A percentile compares a stretch with the other conserved stretches of the same genome.
These are phyloP conservation scores for Saimiri boliviensis DNA, from an alignment of 2,113 vertebrate species.

Conservation along the genomic window DNA sequence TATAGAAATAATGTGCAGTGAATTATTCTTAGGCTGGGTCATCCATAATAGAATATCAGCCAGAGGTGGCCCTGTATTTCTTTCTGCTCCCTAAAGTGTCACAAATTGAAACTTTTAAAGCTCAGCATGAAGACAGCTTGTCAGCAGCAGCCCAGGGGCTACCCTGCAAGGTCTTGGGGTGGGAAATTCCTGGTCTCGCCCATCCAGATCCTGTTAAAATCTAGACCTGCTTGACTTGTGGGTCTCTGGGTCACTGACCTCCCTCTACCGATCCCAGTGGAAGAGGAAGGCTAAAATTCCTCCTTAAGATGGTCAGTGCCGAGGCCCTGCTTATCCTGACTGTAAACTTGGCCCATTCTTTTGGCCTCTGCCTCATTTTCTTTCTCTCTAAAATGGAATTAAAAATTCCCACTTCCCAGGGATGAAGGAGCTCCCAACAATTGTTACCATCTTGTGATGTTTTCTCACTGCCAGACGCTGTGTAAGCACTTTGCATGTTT, in stretches of 20 bases:
- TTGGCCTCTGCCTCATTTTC: not conserved
- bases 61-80: conserved; percentile 28
- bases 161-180: accelerated
- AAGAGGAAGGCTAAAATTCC: not conserved
- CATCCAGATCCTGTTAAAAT: not conserved
- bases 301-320: too few species aligned
- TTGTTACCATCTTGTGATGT: accelerated
- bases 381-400: not conserved
- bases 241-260: not conserved
- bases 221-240: too few species aligned
- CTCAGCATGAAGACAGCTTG: not conserved
- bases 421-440: not conserved
- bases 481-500: accelerated
- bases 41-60: conserved; percentile 44
- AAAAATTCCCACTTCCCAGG: not conserved
- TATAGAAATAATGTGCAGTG: conserved; percentile 13
- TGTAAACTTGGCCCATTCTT: accelerated
- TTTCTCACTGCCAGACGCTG: accelerated
- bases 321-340: not conserved
- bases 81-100: conserved; percentile 1
- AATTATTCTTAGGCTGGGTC: not conserved
- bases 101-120: conserved; percentile 41
- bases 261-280: accelerated
- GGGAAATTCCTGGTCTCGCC: too few species aligned
- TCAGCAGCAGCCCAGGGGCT: not conserved